Percentiles rank a stretch among this genome's conserved stretches.
Evolutionary conservation across 2,797 vertebrate genomes (phyloP).

Genomic region (Sylvilagus floridanus): DNA sequence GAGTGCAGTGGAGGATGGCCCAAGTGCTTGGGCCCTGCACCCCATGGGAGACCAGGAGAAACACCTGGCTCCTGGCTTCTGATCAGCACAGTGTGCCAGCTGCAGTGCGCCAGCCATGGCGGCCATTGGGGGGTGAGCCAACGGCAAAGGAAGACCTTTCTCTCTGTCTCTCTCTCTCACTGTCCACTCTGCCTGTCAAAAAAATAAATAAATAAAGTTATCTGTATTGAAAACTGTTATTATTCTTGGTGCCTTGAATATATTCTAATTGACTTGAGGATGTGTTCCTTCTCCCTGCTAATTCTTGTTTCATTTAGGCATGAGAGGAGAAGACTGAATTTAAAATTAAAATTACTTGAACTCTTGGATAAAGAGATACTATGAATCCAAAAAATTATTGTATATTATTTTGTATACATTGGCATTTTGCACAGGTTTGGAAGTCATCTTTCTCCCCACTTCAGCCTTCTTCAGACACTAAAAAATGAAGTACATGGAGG

Average conservation of each 20-base stretch:
- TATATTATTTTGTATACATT: conserved; percentile 19
- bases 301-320: conserved; percentile 33
- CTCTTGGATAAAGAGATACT: conserved; percentile 43
- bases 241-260: conserved; percentile 45
- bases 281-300: conserved; percentile 23
- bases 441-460: conserved; percentile 29
- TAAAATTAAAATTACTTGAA: conserved; percentile 17
- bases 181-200: too few species aligned
- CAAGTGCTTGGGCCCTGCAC: too few species aligned
- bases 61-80: too few species aligned
- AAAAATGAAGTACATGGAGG: not conserved
- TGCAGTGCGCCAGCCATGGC: too few species aligned
- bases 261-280: conserved; percentile 29
- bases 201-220: not conserved
- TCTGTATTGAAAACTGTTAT: conserved; percentile 46
- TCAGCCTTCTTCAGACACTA: not conserved
- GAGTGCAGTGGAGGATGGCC: too few species aligned
- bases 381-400: conserved; percentile 22
- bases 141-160: too few species aligned
- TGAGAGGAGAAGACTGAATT: conserved; percentile 23
- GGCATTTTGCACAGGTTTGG: conserved; percentile 43
- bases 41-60: too few species aligned
- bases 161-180: too few species aligned
- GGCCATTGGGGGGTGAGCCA: too few species aligned
- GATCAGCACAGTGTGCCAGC: too few species aligned